Evolutionary conservation across 2,113 vertebrate species (phyloP), one percentile per base, ranked within the genome.

Genomic region (Pao palembangensis): DNA sequence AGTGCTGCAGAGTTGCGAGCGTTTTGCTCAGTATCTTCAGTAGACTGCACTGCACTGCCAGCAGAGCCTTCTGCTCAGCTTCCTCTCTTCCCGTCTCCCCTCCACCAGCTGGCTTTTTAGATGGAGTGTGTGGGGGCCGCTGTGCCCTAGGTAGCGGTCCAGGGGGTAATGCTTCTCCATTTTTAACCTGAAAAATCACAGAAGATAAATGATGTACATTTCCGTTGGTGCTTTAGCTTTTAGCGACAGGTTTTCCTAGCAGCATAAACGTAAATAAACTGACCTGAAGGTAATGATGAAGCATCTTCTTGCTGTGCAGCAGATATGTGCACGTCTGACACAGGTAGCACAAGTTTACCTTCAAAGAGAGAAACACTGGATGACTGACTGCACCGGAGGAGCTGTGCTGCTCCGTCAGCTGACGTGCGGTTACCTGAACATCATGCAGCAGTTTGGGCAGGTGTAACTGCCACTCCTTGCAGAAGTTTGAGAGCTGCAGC

Each of bases 21-120:
- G 93, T 96, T 72, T 96, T 96, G 85, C 96, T 97, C 70, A 99
- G 95, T 89, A 99, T 98, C 88, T 96, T 96, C n/a, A 99, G 80
- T 5, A 99, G 93, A 61, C 95, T 94, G 73, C 94, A 95, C 88
- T 98, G 97, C 34, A 98, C 95, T 0, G 88, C 87, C 3, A 93
- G 89, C 78, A 99, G 75, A 0, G 94, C 95, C 51, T 91, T 94
- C 81, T 94, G 93, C 87, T 98, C 94, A 0, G 89, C 88, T 38
- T 94, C 94, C 74, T 96, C 94, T 0, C 90, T 38, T 10, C 34
- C 34, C 34, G 34, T 79, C 82, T 98, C 94, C 0, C 91, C 87
- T 31, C 77, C 78, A 7, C 62, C 67, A 0, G 75, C 49, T 19
- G 73, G 67, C 16, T 87, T 92, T 67, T 93, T 98, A 46, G 91